Evolutionary conservation across 1,140 invertebrate species (phyloP).

Genomic region (Cardiocondyla obscurior): DNA sequence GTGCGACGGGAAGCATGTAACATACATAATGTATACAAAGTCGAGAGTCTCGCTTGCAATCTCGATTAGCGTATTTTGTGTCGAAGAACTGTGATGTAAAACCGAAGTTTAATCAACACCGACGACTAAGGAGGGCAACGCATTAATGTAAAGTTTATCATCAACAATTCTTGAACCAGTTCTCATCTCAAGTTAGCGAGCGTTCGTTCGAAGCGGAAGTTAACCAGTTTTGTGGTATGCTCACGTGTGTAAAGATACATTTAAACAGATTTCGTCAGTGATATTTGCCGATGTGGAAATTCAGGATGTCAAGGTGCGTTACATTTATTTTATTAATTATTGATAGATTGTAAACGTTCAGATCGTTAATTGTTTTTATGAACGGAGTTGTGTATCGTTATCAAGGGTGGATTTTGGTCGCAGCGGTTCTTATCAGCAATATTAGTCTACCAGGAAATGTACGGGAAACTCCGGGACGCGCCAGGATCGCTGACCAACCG

Average conservation of each 20-base stretch:
- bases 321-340: not conserved
- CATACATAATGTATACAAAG: constrained; percentile 63
- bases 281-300: not conserved
- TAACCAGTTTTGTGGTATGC: not conserved
- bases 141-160: constrained; percentile 36
- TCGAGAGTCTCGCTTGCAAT: constrained; percentile 40
- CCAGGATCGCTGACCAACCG: constrained; percentile 41
- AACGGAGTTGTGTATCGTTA: not conserved
- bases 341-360: no score
- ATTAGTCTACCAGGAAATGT: not conserved
- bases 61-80: constrained; percentile 28
- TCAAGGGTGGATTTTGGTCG: not conserved
- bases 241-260: not conserved
- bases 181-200: not conserved
- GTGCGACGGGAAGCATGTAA: constrained; percentile 52
- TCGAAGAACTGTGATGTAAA: constrained; percentile 54
- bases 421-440: not conserved
- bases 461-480: not conserved
- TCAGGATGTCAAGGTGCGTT: not conserved
- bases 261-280: not conserved
- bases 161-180: constrained; percentile 21
- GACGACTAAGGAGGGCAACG: not conserved
- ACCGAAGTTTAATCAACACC: constrained; percentile 31
- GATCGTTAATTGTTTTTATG: not conserved
- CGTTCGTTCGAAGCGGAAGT: constrained; percentile 11